Conservation (phyloP, 1,140 invertebrate genomes). For the Apis laboriosa region DNA sequence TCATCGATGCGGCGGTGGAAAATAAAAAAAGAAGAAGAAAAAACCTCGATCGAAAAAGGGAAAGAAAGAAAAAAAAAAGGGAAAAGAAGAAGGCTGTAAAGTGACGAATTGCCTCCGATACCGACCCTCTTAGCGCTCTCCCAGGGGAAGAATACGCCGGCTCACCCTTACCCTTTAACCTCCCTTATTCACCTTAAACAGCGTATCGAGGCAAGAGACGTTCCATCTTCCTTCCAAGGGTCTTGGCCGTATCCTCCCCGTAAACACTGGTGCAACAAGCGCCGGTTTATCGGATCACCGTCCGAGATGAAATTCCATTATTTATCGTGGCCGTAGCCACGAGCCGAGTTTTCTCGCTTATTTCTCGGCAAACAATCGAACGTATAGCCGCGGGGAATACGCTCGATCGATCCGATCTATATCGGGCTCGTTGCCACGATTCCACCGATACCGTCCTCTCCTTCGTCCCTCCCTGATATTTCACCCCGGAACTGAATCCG, state of each 20-base stretch:
- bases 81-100: constrained; percentile 34
- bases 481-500: background rate
- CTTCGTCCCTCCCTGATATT: background rate
- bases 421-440: background rate
- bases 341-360: background rate
- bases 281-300: constrained; percentile 39
- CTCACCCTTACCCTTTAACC: constrained; percentile 46
- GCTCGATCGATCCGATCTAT: background rate
- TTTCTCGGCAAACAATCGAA: constrained; percentile 8
- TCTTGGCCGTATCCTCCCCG: background rate
- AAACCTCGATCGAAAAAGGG: background rate
- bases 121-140: constrained; percentile 14
- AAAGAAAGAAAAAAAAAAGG: background rate
- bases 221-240: constrained; percentile 7
- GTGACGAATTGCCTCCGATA: constrained; percentile 57
- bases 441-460: background rate
- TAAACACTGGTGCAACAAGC: constrained; percentile 28
- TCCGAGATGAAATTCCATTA: constrained; percentile 41
- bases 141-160: constrained; percentile 9
- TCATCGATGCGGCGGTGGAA: constrained; percentile 8
- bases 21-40: constrained; percentile 25
- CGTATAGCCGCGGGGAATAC: background rate
- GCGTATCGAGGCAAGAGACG: constrained; percentile 20
- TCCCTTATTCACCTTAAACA: constrained; percentile 47
- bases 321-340: constrained; percentile 14